Percentiles rank a stretch among this genome's conserved stretches.
These are phyloP conservation scores for Petrosia ficiformis DNA, from an alignment of 37 sponge, comb jelly and placozoan species.

Conservation along the genomic window DNA sequence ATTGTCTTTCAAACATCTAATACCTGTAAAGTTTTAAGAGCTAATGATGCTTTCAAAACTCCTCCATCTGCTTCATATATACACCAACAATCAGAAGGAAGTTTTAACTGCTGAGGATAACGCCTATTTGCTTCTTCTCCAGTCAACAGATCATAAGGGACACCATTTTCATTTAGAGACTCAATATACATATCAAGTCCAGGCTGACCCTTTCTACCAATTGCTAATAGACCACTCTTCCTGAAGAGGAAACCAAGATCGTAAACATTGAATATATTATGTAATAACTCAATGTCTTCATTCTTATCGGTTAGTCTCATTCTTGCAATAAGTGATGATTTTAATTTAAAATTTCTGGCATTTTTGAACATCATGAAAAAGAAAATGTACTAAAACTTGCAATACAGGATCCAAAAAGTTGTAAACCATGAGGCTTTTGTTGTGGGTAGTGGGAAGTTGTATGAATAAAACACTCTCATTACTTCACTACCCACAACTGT, in stretches of 20 bases:
- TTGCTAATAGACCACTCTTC: conserved; percentile 46
- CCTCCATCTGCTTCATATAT: conserved; percentile 67
- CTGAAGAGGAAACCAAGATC: conserved; percentile 10
- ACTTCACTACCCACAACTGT: no score
- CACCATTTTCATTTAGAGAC: conserved; percentile 2
- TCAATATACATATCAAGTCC: neutral
- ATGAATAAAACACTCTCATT: no score
- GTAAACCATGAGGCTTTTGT: no score
- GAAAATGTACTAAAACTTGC: no score
- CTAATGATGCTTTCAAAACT: conserved; percentile 47
- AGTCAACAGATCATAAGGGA: conserved; percentile 39
- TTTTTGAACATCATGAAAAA: no score
- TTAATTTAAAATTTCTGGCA: no score
- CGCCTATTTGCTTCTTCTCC: conserved; percentile 38
- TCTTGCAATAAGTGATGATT: no score
- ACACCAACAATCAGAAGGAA: conserved; percentile 56
- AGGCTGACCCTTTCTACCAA: conserved; percentile 30
- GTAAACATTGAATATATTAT: neutral
- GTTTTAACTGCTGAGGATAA: conserved; percentile 42
- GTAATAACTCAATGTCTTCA: no score
- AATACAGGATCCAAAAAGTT: no score
- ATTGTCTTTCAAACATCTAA: neutral
- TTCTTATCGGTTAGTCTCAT: no score
- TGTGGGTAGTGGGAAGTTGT: no score
- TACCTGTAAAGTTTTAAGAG: conserved; percentile 65